phyloP scores from a whole-genome alignment of 23 tunicate species.

The Styela clava region DNA sequence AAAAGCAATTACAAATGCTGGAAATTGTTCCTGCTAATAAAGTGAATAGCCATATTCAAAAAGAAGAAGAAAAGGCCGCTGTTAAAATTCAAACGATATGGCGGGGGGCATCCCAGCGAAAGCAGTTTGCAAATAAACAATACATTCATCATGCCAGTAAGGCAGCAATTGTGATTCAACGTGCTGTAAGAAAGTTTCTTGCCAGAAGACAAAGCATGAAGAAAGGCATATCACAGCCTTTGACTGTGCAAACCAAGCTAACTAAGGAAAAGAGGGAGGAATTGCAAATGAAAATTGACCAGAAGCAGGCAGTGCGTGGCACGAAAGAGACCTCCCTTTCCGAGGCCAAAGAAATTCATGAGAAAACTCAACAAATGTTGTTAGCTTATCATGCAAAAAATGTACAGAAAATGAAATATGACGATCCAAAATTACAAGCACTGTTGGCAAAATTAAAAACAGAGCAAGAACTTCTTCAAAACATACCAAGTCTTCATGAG shows the following conservation, averaged over 20 bases:
- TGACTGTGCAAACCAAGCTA: neutral
- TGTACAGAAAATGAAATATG: neutral
- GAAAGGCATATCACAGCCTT: neutral
- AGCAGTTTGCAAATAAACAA: constrained; percentile 24
- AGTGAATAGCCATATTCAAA: constrained; percentile 42
- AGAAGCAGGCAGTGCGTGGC: constrained; percentile 50
- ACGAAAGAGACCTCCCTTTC: constrained; percentile 29
- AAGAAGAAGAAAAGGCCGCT: constrained; percentile 59
- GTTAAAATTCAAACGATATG: constrained; percentile 56
- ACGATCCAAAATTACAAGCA: constrained; percentile 30
- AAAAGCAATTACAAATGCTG: constrained; percentile 48
- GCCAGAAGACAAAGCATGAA: neutral
- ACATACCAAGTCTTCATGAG: constrained; percentile 37
- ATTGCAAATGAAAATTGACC: constrained; percentile 29
- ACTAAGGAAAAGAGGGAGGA: constrained; percentile 31
- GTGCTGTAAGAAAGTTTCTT: constrained; percentile 32
- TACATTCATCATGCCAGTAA: constrained; percentile 2
- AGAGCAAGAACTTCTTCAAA: constrained; percentile 42
- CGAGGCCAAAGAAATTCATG: constrained; percentile 42
- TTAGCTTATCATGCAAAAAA: constrained; percentile 13
- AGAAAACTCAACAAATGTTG: constrained; percentile 41
- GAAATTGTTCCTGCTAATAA: constrained; percentile 70
- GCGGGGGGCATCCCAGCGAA: constrained; percentile 52
- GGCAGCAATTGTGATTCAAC: constrained; percentile 61
- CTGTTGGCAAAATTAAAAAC: constrained; percentile 56